phyloP scores from a whole-genome alignment of 2,113 vertebrate genomes.

The Nettapus auritus region DNA sequence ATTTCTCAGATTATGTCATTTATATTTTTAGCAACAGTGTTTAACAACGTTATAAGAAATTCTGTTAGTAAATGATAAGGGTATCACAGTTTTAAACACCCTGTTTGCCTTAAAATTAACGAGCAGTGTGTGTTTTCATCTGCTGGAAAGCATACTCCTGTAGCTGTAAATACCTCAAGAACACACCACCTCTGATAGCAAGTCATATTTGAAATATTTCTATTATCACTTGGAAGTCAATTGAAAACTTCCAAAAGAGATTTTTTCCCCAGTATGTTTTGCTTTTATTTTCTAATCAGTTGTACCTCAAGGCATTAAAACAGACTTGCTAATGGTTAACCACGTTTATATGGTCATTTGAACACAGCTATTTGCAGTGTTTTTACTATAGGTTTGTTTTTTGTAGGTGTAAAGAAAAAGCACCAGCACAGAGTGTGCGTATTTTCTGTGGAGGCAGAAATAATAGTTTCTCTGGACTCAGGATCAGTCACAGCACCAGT shows the following conservation, averaged over 20 bases:
- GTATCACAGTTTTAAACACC: not conserved
- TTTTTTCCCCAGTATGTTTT: not conserved
- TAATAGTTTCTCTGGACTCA: not conserved
- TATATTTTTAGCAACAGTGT: not conserved
- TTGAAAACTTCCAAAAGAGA: not conserved
- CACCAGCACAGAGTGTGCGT: not conserved
- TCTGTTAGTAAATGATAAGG: not conserved
- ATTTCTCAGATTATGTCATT: not conserved
- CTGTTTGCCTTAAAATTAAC: not conserved
- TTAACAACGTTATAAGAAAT: not conserved
- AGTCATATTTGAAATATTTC: not conserved
- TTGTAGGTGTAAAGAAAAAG: not conserved
- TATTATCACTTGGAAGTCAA: not conserved
- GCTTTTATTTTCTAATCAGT: not conserved
- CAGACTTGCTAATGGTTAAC: not conserved
- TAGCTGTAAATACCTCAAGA: not conserved
- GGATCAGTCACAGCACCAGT: not conserved
- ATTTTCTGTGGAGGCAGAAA: not conserved
- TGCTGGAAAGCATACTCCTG: not conserved
- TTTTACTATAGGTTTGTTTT: not conserved
- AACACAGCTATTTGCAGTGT: not conserved
- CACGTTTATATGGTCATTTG: not conserved
- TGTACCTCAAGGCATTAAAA: not conserved
- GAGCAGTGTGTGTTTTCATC: accelerated
- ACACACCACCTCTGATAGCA: not conserved